Percentiles rank a stretch among this genome's conserved stretches.
Conservation (phyloP, 2,888 invertebrate species). For the Apamea epomidion region DNA sequence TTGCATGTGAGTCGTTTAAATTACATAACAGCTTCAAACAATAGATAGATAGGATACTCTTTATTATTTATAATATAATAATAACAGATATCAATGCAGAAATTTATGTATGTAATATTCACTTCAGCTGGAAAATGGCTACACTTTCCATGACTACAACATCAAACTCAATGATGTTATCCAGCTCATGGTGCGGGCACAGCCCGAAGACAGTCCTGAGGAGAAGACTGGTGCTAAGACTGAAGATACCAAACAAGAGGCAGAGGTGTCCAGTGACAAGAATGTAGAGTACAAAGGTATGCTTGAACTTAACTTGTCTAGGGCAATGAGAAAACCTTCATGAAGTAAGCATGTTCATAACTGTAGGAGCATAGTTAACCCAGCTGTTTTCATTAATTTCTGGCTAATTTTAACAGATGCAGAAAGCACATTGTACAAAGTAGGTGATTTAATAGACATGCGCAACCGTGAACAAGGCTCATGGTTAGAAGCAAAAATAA, state of each 20-base stretch:
- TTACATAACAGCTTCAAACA: not conserved
- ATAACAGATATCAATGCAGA: too few relatives aligned
- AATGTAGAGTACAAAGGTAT: slow-evolving; percentile 47
- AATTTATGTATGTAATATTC: slow-evolving; percentile 11
- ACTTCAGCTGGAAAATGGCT: slow-evolving; percentile 93
- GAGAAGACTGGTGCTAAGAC: slow-evolving; percentile 62
- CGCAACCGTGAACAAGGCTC: slow-evolving; percentile 91
- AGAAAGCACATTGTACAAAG: slow-evolving; percentile 87
- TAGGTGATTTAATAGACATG: slow-evolving; percentile 93
- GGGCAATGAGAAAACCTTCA: too few relatives aligned
- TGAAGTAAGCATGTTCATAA: not conserved
- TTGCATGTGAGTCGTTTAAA: not conserved
- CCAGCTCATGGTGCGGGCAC: slow-evolving; percentile 90
- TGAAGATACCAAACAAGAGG: slow-evolving; percentile 65
- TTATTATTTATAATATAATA: too few relatives aligned
- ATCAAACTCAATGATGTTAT: slow-evolving; percentile 94
- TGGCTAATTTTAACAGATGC: slow-evolving; percentile 76
- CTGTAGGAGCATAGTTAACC: not conserved
- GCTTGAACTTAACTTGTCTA: not conserved
- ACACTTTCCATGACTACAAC: slow-evolving; percentile 94
- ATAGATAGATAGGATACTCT: too few relatives aligned
- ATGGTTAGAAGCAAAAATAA: slow-evolving; percentile 93
- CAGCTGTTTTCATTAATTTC: not conserved
- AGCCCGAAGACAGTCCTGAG: slow-evolving; percentile 64
- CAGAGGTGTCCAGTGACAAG: not conserved